Conservation (phyloP, 2,797 vertebrate genomes). For the Bovichtus diacanthus region DNA sequence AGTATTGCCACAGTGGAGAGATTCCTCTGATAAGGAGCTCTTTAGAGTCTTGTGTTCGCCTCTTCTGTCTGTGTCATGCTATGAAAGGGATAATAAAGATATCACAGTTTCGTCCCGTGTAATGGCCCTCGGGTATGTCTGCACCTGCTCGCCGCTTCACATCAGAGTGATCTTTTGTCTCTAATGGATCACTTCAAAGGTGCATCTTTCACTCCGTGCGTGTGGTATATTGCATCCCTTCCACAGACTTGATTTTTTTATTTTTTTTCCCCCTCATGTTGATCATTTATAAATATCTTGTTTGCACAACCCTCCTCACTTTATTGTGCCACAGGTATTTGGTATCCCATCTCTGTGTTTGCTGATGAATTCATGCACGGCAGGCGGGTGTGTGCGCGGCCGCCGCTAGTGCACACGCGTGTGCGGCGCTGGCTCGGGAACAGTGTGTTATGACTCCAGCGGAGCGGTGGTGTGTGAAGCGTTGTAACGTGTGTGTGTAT, state of each 20-base stretch:
- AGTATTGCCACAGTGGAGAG: slow-evolving; percentile 46
- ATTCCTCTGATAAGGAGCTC: slow-evolving; percentile 70
- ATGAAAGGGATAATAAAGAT: slow-evolving; percentile 72
- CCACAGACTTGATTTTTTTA: background rate
- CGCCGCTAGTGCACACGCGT: slow-evolving; percentile 25
- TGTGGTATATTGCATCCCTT: background rate
- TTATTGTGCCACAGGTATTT: slow-evolving; percentile 56
- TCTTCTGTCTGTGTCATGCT: slow-evolving; percentile 60
- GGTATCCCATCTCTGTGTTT: slow-evolving; percentile 35
- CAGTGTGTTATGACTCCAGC: slow-evolving; percentile 65
- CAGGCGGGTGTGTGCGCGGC: slow-evolving; percentile 29
- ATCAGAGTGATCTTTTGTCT: slow-evolving; percentile 52
- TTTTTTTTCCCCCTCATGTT: no score
- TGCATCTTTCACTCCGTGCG: slow-evolving; percentile 33
- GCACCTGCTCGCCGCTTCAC: slow-evolving; percentile 62
- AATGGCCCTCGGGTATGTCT: slow-evolving; percentile 61
- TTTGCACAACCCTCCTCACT: slow-evolving; percentile 4
- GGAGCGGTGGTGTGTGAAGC: slow-evolving; percentile 63
- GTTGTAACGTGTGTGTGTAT: slow-evolving; percentile 56
- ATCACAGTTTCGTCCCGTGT: slow-evolving; percentile 61
- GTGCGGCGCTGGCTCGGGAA: slow-evolving; percentile 38
- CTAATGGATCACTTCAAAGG: slow-evolving; percentile 26
- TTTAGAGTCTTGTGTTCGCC: slow-evolving; percentile 62
- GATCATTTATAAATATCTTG: slow-evolving; percentile 27
- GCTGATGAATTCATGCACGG: slow-evolving; percentile 44